Evolutionary conservation across 2,113 vertebrate genomes (phyloP).

Genomic region (Bothrops jararaca): DNA sequence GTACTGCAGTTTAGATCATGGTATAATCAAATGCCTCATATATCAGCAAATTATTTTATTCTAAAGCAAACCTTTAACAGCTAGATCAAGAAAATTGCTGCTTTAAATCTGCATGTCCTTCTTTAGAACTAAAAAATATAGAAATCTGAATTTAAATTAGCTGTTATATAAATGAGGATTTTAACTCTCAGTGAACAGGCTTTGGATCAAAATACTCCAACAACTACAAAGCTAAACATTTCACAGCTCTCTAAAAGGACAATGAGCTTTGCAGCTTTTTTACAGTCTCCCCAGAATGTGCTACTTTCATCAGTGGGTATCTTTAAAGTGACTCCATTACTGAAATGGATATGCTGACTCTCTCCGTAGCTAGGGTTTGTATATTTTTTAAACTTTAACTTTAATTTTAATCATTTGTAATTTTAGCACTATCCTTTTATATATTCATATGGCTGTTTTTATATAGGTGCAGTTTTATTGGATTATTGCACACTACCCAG

Average conservation of each 20-base stretch:
- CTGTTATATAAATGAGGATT: background rate
- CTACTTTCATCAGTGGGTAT: background rate
- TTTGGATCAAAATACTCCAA: background rate
- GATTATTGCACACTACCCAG: background rate
- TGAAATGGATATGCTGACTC: background rate
- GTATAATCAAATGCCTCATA: background rate
- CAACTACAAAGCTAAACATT: background rate
- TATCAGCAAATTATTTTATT: background rate
- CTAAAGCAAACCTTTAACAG: background rate
- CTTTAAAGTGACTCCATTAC: background rate
- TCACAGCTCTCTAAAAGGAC: background rate
- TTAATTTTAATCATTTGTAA: background rate
- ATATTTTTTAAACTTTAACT: background rate
- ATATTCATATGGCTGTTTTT: background rate
- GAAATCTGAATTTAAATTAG: background rate
- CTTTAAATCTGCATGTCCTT: background rate
- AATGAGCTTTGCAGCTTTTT: background rate
- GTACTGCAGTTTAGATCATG: background rate
- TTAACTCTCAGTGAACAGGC: background rate
- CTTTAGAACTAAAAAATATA: background rate
- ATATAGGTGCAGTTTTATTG: background rate
- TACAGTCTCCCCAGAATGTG: background rate
- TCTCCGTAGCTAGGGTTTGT: background rate
- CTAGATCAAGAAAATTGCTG: background rate
- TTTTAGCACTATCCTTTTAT: background rate